These are phyloP conservation scores for Agrilus cyanescens DNA, from an alignment of 2,888 invertebrate genomes.

Conservation along the genomic window DNA sequence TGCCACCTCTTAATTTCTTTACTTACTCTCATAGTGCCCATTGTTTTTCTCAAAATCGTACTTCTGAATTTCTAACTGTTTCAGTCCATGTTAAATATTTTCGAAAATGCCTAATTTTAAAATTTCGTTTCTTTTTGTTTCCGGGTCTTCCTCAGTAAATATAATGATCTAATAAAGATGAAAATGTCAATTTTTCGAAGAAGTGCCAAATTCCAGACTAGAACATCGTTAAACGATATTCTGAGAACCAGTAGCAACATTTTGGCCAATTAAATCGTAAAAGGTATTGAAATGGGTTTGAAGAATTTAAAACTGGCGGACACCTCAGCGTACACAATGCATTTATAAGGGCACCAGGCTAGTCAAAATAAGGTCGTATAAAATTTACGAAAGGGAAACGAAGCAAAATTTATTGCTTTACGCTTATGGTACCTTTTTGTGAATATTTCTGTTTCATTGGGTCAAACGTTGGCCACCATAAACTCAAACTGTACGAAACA, in stretches of 20 bases:
- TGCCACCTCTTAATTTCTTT: too few relatives aligned
- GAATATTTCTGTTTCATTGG: slow-evolving; percentile 18
- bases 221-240: slow-evolving; percentile 2
- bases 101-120: too few relatives aligned
- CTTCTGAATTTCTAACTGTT: too few relatives aligned
- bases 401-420: slow-evolving; percentile 21
- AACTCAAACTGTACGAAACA: slow-evolving; percentile 5
- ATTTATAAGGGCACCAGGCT: slow-evolving; percentile 17
- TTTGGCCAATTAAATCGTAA: slow-evolving; percentile 21
- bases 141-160: too few relatives aligned
- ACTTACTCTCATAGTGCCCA: too few relatives aligned
- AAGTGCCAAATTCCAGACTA: too few relatives aligned
- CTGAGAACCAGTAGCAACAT: slow-evolving; percentile 18
- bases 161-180: too few relatives aligned
- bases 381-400: slow-evolving; percentile 17
- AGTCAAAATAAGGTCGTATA: slow-evolving; percentile 16
- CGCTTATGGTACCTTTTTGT: slow-evolving; percentile 8
- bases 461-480: slow-evolving; percentile 13
- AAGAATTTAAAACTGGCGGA: slow-evolving; percentile 8
- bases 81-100: too few relatives aligned
- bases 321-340: slow-evolving; percentile 9
- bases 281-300: slow-evolving; percentile 18
- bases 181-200: too few relatives aligned
- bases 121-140: too few relatives aligned
- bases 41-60: too few relatives aligned